Evolutionary conservation across 2,797 vertebrate genomes (phyloP), one percentile per base, ranked within the genome.

Genomic region (Varecia variegata): DNA sequence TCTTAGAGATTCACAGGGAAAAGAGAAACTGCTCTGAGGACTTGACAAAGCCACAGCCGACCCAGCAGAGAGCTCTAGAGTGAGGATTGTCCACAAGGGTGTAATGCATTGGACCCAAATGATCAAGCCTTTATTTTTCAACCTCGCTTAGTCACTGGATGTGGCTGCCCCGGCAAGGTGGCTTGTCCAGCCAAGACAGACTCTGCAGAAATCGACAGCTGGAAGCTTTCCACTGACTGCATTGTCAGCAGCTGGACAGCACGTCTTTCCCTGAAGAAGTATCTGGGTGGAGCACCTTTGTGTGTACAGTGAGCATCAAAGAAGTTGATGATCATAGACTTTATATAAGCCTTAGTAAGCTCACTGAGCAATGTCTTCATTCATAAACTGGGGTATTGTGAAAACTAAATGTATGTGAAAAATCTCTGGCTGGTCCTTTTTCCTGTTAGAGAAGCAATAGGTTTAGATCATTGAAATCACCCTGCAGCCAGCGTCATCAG

Each of bases 321-420:
- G 50, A 95, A 52, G n/a, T 27, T 9, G 62, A 84, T 56, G 30
- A 71, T 60, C 65, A 58, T 74, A 88, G 52, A 38, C 45, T 83
- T 91, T 79, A 56, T 38, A 18, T 38, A 74, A 77, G 6, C 43
- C n/a, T 85, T 62, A 15, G n/a, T 50, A 67, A 70, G 54, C 38
- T 94, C n/a, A 77, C 43, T 40, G 47, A 74, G 21, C 6, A 85
- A 71, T 71, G 32, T 90, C 58, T 95, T 82, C 73, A 93, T 91
- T 96, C 50, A 77, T 86, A 94, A 88, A 73, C 62, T 32, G 15
- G n/a, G 7, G 2, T 23, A 35, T 77, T 90, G 30, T 88, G 35
- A 88, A 93, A 91, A 40, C 30, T 10, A 23, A 85, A 79, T 7
- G 4, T 70, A 32, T 68, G 43, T 88, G 27, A 35, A 85, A 52